Conservation (phyloP, 2,888 invertebrate genomes). For the Pristionchus japonicus region DNA sequence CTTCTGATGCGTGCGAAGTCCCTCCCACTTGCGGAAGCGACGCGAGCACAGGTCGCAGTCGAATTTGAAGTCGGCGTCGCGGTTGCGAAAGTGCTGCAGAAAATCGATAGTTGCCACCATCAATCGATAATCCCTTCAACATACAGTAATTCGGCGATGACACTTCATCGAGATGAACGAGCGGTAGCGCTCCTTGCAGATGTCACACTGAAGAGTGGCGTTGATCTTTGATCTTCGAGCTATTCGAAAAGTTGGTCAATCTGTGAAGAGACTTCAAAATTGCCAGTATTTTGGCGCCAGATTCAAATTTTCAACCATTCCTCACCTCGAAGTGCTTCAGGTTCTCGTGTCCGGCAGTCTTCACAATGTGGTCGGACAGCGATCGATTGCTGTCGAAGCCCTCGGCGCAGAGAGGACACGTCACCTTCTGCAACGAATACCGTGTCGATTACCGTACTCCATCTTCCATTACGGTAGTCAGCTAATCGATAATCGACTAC, state of each 20-base stretch:
- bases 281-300: not conserved
- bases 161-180: slow-evolving; percentile 39
- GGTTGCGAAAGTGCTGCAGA: not conserved
- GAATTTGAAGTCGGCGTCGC: not conserved
- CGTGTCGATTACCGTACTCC: not conserved
- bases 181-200: slow-evolving; percentile 38
- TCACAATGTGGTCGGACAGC: slow-evolving; percentile 5
- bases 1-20: slow-evolving; percentile 29
- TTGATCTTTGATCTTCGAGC: not conserved
- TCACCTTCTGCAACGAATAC: not conserved
- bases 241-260: not conserved
- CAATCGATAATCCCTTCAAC: not conserved
- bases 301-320: not conserved
- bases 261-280: not conserved
- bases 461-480: not conserved
- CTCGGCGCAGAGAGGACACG: not conserved
- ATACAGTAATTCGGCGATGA: slow-evolving; percentile 29
- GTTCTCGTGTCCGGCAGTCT: not conserved
- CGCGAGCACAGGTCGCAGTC: slow-evolving; percentile 39
- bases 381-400: not conserved
- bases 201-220: not conserved
- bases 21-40: slow-evolving; percentile 41
- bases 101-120: slow-evolving; percentile 16
- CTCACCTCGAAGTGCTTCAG: slow-evolving; percentile 16
- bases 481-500: not conserved